Evolutionary conservation across 2,888 invertebrate genomes (phyloP), one percentile per base, ranked within the genome.

Genomic region (Aplocera efformata): DNA sequence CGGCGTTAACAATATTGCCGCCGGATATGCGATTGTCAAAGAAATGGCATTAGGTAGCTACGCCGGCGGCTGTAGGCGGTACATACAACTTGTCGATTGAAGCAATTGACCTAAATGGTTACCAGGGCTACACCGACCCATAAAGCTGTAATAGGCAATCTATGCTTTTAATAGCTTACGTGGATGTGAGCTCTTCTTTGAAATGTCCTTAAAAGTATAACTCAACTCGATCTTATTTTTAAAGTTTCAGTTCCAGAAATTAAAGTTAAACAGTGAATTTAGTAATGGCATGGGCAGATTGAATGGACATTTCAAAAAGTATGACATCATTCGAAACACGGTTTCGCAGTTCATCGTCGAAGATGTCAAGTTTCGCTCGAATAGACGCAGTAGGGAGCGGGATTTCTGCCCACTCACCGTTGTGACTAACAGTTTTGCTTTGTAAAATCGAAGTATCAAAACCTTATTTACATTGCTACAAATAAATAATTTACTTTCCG

Each of bases 71-170:
- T 51, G 63, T 64, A 63, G 67, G 67, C 64, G 63, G 61, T 53
- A 43, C 46, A 53, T 51, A 56, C 61, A 63, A 70, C 59, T 63
- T 60, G 60, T 52, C 58, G 63, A 70, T 69, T 69, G 65, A 65
- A 65, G 67, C 71, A 74, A 70, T 70, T 74, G 77, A 75, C 72
- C 74, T 56, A 69, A 74, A 78, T 74, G 69, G 60, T 65, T 55
- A 53, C 50, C 49, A 52, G 63, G 60, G 63, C 64, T 65, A 62
- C 55, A 66, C 53, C 51, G 45, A 48, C 57, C 62, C 60, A 63
- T 70, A 64, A 63, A 67, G 50, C 51, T 49, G 55, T 58, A 62
- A 70, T 57, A 60, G 58, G 56, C 62, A 62, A 70, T 69, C 52
- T 58, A 53, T 60, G 58, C 50, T 60, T 72, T 64, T 60, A 61